Base-by-base conservation (phyloP, 1,140 invertebrate species). In the Microplitis mediator region DNA sequence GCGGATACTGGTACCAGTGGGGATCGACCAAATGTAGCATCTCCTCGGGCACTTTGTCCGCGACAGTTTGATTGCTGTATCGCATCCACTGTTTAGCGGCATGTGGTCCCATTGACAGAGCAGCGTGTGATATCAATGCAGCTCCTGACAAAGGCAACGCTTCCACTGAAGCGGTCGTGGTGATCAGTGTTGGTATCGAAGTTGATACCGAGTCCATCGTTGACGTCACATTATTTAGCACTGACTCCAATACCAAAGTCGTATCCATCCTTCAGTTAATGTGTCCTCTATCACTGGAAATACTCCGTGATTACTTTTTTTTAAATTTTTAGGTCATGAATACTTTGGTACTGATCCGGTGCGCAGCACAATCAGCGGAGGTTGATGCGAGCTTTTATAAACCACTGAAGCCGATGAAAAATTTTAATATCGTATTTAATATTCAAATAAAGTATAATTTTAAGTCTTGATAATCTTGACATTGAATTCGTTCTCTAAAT, bases 1-100 rank as follows among this genome's bases (percentile, higher is more conserved):
- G 93, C 5, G 93, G 91, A 81, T 91, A 95, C 79, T 93, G 92
- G 67, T 91, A 90, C 93, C 93, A 94, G 75, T 93, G 90, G 4
- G 89, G 81, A 80, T 93, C 92, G 54, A 95, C 88, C 81, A 94
- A 81, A 77, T 92, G 89, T 50, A 93, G 83, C 89, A 94, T 94
- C n/a, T 94, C 93, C 31, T 89, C 86, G 13, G 89, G 89, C 9
- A 93, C 91, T 75, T 88, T 92, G 83, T 94, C 93, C n/a, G 92
- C 92, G 62, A 94, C 91, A 23, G 92, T 93, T 52, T 90, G 82
- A 81, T 94, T 94, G 58, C 87, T 87, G 56, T 86, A 88, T 74
- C 76, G 71, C 73, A 75, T 75, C 50, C 45, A 73, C 52, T 73
- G 74, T 61, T 51, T 31, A 6, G 73, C 76, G 5, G 69, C 63